Conservation (phyloP, 2,888 invertebrate species). For the Papilio gigon region DNA sequence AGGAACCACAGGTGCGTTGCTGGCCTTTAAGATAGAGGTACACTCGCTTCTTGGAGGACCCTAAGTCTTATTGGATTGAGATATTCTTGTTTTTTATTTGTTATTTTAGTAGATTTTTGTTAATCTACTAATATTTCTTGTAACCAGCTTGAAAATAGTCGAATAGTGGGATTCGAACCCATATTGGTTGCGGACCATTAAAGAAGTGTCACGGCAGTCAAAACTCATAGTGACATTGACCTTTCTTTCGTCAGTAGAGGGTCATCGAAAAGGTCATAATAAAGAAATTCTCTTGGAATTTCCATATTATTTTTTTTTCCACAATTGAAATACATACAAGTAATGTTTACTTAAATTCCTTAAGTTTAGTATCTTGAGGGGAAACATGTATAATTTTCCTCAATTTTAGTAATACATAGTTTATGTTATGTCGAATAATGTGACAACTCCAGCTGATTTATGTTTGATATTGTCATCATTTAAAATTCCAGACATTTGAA, state of each 20-base stretch:
- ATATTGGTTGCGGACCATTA: too few species aligned
- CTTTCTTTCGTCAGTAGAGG: not conserved
- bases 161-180: too few species aligned
- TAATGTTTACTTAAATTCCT: constrained; percentile 3
- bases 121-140: too few species aligned
- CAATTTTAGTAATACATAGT: not conserved
- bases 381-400: not conserved
- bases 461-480: not conserved
- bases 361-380: not conserved
- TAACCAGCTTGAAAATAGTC: too few species aligned
- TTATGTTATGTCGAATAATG: not conserved
- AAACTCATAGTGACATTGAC: not conserved
- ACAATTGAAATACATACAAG: not conserved
- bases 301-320: not conserved
- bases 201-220: too few species aligned
- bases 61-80: too few species aligned
- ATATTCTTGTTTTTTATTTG: too few species aligned
- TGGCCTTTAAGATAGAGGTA: too few species aligned
- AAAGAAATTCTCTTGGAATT: not conserved
- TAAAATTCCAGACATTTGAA: not conserved
- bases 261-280: not conserved
- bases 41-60: too few species aligned
- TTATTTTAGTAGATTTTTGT: too few species aligned
- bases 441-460: not conserved
- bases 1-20: too few species aligned